Evolutionary conservation across 2,113 vertebrate species (phyloP), one percentile per base, ranked within the genome.

Genomic region (Osmerus eperlanus): DNA sequence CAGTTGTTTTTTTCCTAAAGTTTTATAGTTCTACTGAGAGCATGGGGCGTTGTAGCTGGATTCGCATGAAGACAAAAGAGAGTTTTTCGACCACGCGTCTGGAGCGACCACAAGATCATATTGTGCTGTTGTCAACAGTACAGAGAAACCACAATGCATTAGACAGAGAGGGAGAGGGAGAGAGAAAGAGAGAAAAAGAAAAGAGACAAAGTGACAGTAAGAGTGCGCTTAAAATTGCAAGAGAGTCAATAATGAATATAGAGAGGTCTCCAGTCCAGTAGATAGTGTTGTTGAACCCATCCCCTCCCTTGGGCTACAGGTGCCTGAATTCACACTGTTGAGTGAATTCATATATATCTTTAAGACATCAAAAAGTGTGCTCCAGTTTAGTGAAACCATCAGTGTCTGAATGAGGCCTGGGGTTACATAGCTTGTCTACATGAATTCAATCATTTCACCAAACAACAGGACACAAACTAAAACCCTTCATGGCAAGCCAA

Each of bases 1-100:
- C 75, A 75, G 69, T 72, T 72, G 69, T 28, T 76, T 75, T 70
- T 72, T 73, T 68, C 59, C 78, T 81, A 66, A 83, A 61, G 60
- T 14, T 51, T 62, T 71, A 75, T 21, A 36, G 32, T 41, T 63
- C 82, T 68, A 18, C 19, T 0, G 58, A 72, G 59, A 18, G n/a
- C 82, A 78, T 61, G 23, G 74, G 75, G 71, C 54, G 58, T 18
- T 74, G 73, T 74, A 73, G 59, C 66, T 47, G 36, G 68, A 69
- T 53, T 47, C 28, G 25, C 70, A 64, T 67, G 36, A 65, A 62
- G 71, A 84, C 73, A 75, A 70, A 69, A 75, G n/a, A 76, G 55
- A 71, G 65, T 59, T 73, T 23, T 78, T 64, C 23, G 51, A 54
- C 41, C 19, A 36, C 19, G 4, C 13, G 53, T 16, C 65, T 74